Evolutionary conservation across 2,113 vertebrate species (phyloP).

Genomic region (Rhinolophus sinicus): DNA sequence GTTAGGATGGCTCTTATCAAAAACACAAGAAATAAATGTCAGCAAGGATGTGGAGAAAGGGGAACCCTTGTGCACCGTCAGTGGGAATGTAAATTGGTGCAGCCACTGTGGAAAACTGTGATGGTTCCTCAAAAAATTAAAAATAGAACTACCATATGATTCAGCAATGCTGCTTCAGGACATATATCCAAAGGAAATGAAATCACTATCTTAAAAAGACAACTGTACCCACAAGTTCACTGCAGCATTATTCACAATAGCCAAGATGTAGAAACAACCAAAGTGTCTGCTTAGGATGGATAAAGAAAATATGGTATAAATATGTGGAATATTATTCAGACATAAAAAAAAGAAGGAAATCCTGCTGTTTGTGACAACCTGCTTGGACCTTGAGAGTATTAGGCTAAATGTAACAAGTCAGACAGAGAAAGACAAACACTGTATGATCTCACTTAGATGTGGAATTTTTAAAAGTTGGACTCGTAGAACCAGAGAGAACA

Average conservation of each 20-base stretch:
- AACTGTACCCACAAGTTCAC: background rate
- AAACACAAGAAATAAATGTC: background rate
- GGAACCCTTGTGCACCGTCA: too few species aligned
- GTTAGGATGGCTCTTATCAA: background rate
- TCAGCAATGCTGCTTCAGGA: too few species aligned
- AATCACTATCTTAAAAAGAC: too few species aligned
- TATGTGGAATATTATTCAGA: background rate
- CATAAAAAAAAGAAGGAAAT: background rate
- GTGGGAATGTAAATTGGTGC: too few species aligned
- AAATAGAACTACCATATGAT: too few species aligned
- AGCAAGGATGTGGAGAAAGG: too few species aligned
- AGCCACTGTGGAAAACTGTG: too few species aligned
- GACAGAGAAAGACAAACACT: background rate
- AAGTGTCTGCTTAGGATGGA: background rate
- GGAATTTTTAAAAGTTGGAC: too few species aligned
- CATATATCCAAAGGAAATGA: too few species aligned
- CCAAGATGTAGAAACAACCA: background rate
- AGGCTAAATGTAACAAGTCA: background rate
- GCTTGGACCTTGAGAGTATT: background rate
- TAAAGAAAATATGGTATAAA: background rate
- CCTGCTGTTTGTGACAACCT: background rate
- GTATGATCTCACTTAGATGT: background rate
- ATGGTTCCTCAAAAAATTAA: too few species aligned
- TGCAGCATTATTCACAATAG: background rate
- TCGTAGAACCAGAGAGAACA: background rate